Evolutionary conservation across 2,888 invertebrate genomes (phyloP).

Genomic region (Drymonia ruficornis): DNA sequence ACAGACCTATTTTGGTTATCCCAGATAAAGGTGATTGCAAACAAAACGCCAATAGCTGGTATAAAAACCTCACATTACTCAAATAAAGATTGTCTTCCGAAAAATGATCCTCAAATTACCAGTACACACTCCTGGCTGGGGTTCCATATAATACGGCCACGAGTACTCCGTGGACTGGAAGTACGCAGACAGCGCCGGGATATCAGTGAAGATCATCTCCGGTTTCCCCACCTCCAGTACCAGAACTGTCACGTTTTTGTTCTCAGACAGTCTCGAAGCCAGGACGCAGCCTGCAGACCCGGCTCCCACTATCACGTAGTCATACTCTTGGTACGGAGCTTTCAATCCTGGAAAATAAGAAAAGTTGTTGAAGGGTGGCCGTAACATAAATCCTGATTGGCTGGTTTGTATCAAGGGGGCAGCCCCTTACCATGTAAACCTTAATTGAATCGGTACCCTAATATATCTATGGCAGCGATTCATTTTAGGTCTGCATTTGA

Average conservation of each 20-base stretch:
- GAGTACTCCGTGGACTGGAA: conserved; percentile 87
- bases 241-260: conserved; percentile 67
- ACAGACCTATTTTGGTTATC: too few species aligned
- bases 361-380: neutral
- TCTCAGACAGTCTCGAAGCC: conserved; percentile 78
- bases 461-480: too few species aligned
- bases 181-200: conserved; percentile 83
- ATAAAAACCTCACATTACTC: too few species aligned
- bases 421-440: too few species aligned
- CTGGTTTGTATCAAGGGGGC: too few species aligned
- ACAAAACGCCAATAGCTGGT: too few species aligned
- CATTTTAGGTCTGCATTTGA: too few species aligned
- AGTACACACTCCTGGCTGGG: conserved; percentile 85
- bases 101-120: conserved; percentile 52
- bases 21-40: too few species aligned
- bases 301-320: conserved; percentile 83
- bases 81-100: neutral
- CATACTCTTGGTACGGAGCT: conserved; percentile 73
- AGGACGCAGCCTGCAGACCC: conserved; percentile 84
- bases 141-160: conserved; percentile 89
- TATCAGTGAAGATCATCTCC: conserved; percentile 80
- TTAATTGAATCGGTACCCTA: too few species aligned
- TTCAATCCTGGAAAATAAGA: conserved; percentile 50
- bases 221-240: conserved; percentile 69
- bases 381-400: too few species aligned